A percentile compares a stretch with the other conserved stretches of the same genome.
Conservation (phyloP, 1,140 invertebrate species). For the Zaprionus vittiger region DNA sequence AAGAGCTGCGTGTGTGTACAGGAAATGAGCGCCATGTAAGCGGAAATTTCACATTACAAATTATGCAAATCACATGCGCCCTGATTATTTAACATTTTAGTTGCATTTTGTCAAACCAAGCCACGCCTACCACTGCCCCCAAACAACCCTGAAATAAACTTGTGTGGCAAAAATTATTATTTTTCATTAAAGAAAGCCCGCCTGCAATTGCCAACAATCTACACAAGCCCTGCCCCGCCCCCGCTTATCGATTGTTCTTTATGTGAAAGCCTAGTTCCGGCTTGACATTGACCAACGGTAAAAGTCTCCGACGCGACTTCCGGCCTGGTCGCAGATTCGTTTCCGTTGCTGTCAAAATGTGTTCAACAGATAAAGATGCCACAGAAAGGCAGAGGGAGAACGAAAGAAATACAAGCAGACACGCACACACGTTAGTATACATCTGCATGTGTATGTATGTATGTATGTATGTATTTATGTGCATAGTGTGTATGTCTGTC, state of each 20-base stretch:
- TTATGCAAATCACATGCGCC: slow-evolving; percentile 76
- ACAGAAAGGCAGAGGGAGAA: neutral
- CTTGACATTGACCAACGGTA: slow-evolving; percentile 3
- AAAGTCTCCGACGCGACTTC: neutral
- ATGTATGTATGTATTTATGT: neutral
- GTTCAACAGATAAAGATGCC: neutral
- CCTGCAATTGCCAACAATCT: neutral
- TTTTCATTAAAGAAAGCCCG: neutral
- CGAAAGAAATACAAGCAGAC: neutral
- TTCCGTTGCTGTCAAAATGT: slow-evolving; percentile 8
- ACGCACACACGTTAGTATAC: neutral
- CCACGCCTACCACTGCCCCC: slow-evolving; percentile 22
- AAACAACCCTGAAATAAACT: neutral
- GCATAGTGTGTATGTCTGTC: neutral
- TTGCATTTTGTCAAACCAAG: neutral
- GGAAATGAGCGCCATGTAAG: slow-evolving; percentile 77
- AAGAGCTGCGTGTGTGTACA: slow-evolving; percentile 38
- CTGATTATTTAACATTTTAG: slow-evolving; percentile 73
- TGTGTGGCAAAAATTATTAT: neutral
- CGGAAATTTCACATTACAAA: slow-evolving; percentile 76
- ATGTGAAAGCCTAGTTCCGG: neutral
- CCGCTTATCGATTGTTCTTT: neutral
- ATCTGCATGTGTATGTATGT: neutral
- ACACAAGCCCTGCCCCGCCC: neutral
- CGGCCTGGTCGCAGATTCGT: neutral